Evolutionary conservation across 1,140 invertebrate species (phyloP).

Genomic region (Archivesica marissinica): DNA sequence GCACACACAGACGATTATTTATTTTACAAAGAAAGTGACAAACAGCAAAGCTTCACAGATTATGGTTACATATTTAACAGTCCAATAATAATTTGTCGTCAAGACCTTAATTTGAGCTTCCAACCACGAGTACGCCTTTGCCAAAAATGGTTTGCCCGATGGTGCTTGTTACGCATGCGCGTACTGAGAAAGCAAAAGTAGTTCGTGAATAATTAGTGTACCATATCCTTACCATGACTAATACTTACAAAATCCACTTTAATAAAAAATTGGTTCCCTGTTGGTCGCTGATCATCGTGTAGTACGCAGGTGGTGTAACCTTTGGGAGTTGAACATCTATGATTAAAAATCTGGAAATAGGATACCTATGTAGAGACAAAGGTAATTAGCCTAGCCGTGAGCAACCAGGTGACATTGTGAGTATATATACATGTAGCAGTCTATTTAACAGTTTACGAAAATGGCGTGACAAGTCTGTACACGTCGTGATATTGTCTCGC

Average conservation of each 20-base stretch:
- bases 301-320: not conserved
- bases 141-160: not conserved
- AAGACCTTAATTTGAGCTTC: not conserved
- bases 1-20: no score
- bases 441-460: not conserved
- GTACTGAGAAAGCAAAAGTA: not conserved
- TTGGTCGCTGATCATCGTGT: not conserved
- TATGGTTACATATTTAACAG: no score
- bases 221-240: conserved; percentile 4
- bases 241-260: conserved; percentile 32
- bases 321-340: conserved; percentile 35
- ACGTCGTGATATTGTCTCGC: conserved; percentile 6
- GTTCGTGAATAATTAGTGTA: not conserved
- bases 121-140: not conserved
- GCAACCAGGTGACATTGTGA: conserved; percentile 28
- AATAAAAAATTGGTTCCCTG: conserved; percentile 13
- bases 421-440: not conserved
- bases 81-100: no score
- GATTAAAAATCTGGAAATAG: conserved; percentile 46
- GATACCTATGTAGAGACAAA: conserved; percentile 28
- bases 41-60: no score
- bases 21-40: no score
- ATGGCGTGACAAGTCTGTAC: not conserved
- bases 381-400: conserved; percentile 28
- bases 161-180: conserved; percentile 31